These are phyloP conservation scores for Drosophila melanogaster DNA, from an alignment of 1,140 invertebrate species.

Conservation along the genomic window Release_6_plus_ISO1_MT NC_004354.4:12062501-12063000, in stretches of 20 bases:
- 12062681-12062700: conserved; percentile 8
- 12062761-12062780: conserved; percentile 11
- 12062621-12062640: background rate
- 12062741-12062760: conserved; percentile 10
- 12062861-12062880: background rate
- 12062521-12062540: conserved; percentile 9
- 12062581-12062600: conserved; percentile 20
- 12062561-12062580: background rate
- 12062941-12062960: conserved; percentile 19
- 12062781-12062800: conserved; percentile 18
- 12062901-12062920: conserved; percentile 8
- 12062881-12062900: conserved; percentile 16
- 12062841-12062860: conserved; percentile 19
- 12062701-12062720: conserved; percentile 5
- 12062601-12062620: background rate
- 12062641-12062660: background rate
- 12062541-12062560: background rate
- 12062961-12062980: conserved; percentile 11
- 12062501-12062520: conserved; percentile 5
- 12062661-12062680: background rate
- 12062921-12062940: conserved; percentile 4
- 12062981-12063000: conserved; percentile 15
- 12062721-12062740: background rate
- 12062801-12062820: conserved; percentile 16
- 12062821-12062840: conserved; percentile 7